phyloP scores from a whole-genome alignment of 2,797 vertebrate species.

The Gadopsis marmoratus region DNA sequence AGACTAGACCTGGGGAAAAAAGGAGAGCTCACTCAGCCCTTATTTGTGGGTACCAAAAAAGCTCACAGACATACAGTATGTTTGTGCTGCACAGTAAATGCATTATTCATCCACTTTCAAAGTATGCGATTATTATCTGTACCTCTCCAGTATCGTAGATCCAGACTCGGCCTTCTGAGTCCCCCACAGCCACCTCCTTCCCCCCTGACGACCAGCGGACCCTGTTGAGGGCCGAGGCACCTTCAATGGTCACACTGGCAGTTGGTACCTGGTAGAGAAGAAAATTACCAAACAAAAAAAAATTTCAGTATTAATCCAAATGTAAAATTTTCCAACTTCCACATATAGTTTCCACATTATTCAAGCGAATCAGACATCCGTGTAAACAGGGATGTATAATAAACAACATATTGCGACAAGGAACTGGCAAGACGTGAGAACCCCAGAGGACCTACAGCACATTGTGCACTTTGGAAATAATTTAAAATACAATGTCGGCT shows the following conservation, averaged over 20 bases:
- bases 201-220: slow-evolving; percentile 96
- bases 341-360: background rate
- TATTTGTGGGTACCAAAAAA: slow-evolving; percentile 1
- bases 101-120: background rate
- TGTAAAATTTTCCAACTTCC: background rate
- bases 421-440: background rate
- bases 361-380: background rate
- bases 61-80: background rate
- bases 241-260: slow-evolving; percentile 94
- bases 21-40: background rate
- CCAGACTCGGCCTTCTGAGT: slow-evolving; percentile 97
- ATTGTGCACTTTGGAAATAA: slow-evolving; percentile 10
- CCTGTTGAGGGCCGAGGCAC: slow-evolving; percentile 94
- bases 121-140: slow-evolving; percentile 18
- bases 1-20: background rate
- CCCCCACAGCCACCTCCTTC: slow-evolving; percentile 96
- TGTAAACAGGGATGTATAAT: background rate
- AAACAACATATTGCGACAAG: background rate
- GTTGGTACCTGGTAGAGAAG: slow-evolving; percentile 90
- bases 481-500: slow-evolving; percentile 16
- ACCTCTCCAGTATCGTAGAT: slow-evolving; percentile 99
- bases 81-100: background rate
- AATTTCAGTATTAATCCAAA: background rate
- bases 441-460: slow-evolving; percentile 1
- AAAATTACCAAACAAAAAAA: background rate